phyloP scores from a whole-genome alignment of 2,797 vertebrate species.

The Malurus leucopterus region DNA sequence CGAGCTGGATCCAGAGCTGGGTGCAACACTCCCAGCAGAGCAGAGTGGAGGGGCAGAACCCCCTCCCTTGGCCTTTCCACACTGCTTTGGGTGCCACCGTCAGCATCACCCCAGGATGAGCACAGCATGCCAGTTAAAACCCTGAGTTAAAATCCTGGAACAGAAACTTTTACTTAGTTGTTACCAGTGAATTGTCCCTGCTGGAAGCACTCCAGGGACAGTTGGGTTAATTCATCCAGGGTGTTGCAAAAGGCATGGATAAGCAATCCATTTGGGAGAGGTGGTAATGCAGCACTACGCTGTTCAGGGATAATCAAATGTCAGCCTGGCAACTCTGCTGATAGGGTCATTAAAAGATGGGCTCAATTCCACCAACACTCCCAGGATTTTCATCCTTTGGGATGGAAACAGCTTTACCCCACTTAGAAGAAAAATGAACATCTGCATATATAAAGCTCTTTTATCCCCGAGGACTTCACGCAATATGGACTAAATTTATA shows the following conservation, averaged over 20 bases:
- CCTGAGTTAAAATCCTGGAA: neutral
- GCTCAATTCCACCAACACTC: conserved; percentile 43
- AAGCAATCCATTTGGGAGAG: conserved; percentile 47
- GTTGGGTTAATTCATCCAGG: conserved; percentile 10
- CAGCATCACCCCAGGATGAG: neutral
- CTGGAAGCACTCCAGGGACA: conserved; percentile 40
- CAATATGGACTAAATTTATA: neutral
- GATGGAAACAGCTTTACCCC: conserved; percentile 9
- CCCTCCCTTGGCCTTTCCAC: neutral
- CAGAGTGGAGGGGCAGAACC: neutral
- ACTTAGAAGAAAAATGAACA: conserved; percentile 11
- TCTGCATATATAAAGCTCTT: conserved; percentile 33
- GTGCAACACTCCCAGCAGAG: neutral
- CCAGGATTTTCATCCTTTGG: conserved; percentile 34
- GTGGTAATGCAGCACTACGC: neutral
- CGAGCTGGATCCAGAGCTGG: neutral
- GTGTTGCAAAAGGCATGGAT: conserved; percentile 26
- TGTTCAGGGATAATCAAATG: conserved; percentile 35
- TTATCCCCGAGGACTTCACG: neutral
- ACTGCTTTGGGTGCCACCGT: neutral
- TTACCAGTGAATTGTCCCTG: neutral
- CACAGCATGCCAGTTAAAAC: neutral
- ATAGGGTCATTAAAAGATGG: conserved; percentile 46
- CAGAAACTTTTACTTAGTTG: neutral
- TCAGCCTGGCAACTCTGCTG: conserved; percentile 45